Conservation (phyloP, 2,888 invertebrate genomes). For the Lottia scabra region DNA sequence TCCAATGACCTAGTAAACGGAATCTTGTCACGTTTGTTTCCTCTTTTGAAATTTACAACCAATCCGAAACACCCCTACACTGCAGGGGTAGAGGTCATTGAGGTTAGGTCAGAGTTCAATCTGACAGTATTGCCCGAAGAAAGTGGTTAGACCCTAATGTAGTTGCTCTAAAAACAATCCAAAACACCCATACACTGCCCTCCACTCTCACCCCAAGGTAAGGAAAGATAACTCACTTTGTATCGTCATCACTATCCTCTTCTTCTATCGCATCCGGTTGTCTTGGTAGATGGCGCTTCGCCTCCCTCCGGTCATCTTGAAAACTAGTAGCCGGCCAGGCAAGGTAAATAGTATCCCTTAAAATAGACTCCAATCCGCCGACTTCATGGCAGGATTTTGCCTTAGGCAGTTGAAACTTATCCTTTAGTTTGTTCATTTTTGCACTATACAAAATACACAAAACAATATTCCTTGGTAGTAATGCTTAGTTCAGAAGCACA, state of each 20-base stretch:
- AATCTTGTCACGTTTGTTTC: too few species aligned
- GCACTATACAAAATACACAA: background rate
- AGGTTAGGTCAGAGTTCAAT: too few species aligned
- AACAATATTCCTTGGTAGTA: too few species aligned
- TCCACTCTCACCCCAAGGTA: background rate
- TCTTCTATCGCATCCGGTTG: conserved; percentile 39
- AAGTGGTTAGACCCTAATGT: too few species aligned
- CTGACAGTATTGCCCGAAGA: too few species aligned
- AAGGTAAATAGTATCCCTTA: conserved; percentile 49
- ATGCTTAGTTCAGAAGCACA: too few species aligned
- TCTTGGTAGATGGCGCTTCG: conserved; percentile 24
- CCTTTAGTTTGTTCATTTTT: conserved; percentile 37
- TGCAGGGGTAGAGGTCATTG: too few species aligned
- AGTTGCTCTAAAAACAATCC: too few species aligned
- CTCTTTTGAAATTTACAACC: too few species aligned
- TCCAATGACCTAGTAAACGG: too few species aligned
- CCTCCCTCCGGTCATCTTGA: conserved; percentile 19
- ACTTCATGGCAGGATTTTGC: conserved; percentile 41
- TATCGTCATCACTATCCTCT: conserved; percentile 30
- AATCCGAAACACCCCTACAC: too few species aligned
- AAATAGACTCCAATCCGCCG: conserved; percentile 44
- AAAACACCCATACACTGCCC: too few species aligned
- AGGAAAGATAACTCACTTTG: conserved; percentile 15
- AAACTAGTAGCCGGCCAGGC: conserved; percentile 49
- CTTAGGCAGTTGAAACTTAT: conserved; percentile 37